Conservation (phyloP, 2,888 invertebrate species). For the Perithous albicinctus region DNA sequence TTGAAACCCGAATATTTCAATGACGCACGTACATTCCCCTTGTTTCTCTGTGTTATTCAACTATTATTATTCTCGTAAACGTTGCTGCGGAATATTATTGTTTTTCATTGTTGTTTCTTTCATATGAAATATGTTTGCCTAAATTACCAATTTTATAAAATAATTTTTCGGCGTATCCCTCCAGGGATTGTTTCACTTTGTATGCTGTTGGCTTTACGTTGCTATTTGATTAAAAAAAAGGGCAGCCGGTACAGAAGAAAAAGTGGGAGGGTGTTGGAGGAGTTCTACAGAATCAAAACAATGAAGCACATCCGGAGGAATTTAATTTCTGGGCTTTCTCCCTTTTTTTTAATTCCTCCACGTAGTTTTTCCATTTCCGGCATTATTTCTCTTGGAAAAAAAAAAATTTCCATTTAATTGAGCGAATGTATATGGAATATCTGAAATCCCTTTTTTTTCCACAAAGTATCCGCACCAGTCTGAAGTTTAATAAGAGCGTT, state of each 20-base stretch:
- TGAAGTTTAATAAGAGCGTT: constrained; percentile 28
- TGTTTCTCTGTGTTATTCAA: not conserved
- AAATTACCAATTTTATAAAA: not conserved
- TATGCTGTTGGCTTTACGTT: constrained; percentile 37
- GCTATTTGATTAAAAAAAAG: constrained; percentile 58
- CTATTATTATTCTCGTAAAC: not conserved
- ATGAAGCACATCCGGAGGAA: constrained; percentile 55
- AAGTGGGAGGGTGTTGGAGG: not conserved
- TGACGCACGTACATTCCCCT: constrained; percentile 18
- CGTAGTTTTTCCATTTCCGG: constrained; percentile 21
- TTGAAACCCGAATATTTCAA: constrained; percentile 46
- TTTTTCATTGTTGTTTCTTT: not conserved
- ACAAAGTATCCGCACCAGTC: not conserved
- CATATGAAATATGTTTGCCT: constrained; percentile 17
- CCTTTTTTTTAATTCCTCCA: constrained; percentile 17
- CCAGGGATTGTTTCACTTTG: not conserved
- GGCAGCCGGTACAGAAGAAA: constrained; percentile 35
- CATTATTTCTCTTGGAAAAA: constrained; percentile 39
- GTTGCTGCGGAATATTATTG: not conserved
- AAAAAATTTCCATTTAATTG: constrained; percentile 44
- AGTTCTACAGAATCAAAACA: constrained; percentile 24
- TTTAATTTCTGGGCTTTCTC: constrained; percentile 37
- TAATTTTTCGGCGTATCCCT: constrained; percentile 19
- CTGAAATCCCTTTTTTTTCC: constrained; percentile 7
- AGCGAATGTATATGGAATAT: constrained; percentile 38